Evolutionary conservation across 2,113 vertebrate species (phyloP), one percentile per base, ranked within the genome.

Genomic region (Micromys minutus): DNA sequence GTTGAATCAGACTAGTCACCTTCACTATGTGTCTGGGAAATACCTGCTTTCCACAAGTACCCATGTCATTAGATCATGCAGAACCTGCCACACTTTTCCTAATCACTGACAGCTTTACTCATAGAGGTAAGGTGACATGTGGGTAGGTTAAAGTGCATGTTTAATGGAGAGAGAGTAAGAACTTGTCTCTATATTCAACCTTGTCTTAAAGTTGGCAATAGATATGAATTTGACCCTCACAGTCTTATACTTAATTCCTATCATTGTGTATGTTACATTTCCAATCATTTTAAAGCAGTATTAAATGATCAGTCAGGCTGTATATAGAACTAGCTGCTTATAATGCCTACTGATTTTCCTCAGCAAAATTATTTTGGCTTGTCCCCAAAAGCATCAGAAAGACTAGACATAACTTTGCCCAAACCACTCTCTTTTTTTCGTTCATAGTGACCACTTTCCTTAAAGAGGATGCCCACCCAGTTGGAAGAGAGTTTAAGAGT

Each of bases 351-450:
- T 93, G 11, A 31, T 95, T 96, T 93, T 72, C 55, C 72, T 88
- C 71, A 72, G 50, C 81, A 86, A 96, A 97, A 96, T 89, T 93
- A 77, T 69, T 90, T 95, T 88, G 95, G 80, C 79, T 94, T 94
- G 42, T 52, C 85, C 84, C 91, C 90, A 92, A 93, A 95, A 92
- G 86, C 86, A 79, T 92, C 84, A 83, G 36, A 87, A 94, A 90
- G 80, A 90, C 90, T 77, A 96, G 88, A 94, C 85, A 81, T 7
- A 31, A 74, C 59, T 86, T 92, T 39, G 47, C 86, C 92, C 93
- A 95, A 96, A 94, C 87, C 88, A 86, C 81, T 95, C 93, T 89
- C 85, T 85, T 96, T 94, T 94, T 61, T 93, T 42, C 67, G 89
- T 93, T 50, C 95, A 57, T 94, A 95, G 71, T 72, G 79, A 93